Evolutionary conservation across 2,888 invertebrate genomes (phyloP), one percentile per base, ranked within the genome.

Genomic region (Tenthredo scrophulariae): DNA sequence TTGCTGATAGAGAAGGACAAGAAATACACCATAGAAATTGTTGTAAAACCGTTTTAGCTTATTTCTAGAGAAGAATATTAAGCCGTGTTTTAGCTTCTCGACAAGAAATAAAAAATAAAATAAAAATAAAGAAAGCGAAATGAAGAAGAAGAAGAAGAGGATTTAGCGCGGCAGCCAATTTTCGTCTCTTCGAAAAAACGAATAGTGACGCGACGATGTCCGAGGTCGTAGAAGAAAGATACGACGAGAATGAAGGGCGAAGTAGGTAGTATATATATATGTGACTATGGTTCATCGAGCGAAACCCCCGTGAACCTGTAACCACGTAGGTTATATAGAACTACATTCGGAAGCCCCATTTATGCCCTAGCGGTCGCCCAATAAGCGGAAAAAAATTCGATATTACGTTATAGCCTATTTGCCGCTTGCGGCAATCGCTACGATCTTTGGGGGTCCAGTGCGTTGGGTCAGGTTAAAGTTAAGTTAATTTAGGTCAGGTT

Each of bases 301-400:
- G 77, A 77, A 77, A 77, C 50, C 77, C 54, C 77, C 77, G 77
- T 54, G n/a, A 77, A 80, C 62, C 58, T 62, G 29, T 80, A 80
- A 22, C 80, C 80, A 80, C 40, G 58, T 40, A 62, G 37, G 33
- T 62, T 80, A 40, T 58, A 40, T 58, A 40, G 80, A 62, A 80
- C 80, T 80, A 80, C 40, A 80, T 80, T 80, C 62, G 80, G 80
- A 80, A 80, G 62, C 15, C 80, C 80, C 80, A 80, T 80, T 80
- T 80, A 80, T 80, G 26, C 80, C 80, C 80, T 40, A 80, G 80
- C 80, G 80, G 80, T 80, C 58, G 26, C 29, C 80, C 80, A 80
- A 80, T 80, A 80, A 80, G 80, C 80, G 80, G 54, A 62, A 62
- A 62, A 80, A 80, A 80, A 80, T 62, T 80, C 80, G 80, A 80